Evolutionary conservation across 2,113 vertebrate species (phyloP), one percentile per base, ranked within the genome.

Genomic region (Aphyosemion australe): DNA sequence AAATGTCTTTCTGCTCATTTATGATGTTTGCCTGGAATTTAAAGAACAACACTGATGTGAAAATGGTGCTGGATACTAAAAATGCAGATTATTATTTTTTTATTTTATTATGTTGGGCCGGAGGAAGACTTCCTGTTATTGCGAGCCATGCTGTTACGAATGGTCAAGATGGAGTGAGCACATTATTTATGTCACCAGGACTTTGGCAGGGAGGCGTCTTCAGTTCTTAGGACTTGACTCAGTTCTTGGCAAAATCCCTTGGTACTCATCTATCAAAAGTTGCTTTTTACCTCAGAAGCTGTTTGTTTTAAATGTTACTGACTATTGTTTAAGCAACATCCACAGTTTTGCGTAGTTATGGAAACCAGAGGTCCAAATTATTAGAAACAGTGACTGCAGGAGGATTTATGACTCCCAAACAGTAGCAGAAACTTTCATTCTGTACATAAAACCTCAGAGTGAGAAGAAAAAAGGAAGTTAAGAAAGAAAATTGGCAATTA

Each of bases 91-190:
- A 70, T 68, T 84, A 45, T 15, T 72, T 78, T 81, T 78, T 84
- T 74, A 14, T 78, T 84, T 76, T 52, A 74, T 65, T 87, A 10
- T 48, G 18, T 11, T 19, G 46, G 85, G 82, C 82, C 6, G 5
- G 43, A 72, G 15, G 42, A 71, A 80, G 70, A 77, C 81, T 84
- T 91, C 87, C 86, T 92, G 90, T 90, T 90, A 88, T 91, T 89
- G 79, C 37, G 53, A 82, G 53, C 32, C 52, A 19, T 70, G 65
- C 74, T 78, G 61, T 80, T 76, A 78, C 79, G 64, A 78, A 84
- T 74, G 76, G 60, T 43, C 67, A 50, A 64, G 62, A 74, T 0
- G 1, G 49, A 72, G 71, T 21, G 10, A 69, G 56, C 53, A 69
- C 62, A 75, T 82, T 78, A 89, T 88, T 91, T 79, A 90, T 89